phyloP scores from a whole-genome alignment of 2,797 vertebrate genomes.

The Manis crassicaudata region DNA sequence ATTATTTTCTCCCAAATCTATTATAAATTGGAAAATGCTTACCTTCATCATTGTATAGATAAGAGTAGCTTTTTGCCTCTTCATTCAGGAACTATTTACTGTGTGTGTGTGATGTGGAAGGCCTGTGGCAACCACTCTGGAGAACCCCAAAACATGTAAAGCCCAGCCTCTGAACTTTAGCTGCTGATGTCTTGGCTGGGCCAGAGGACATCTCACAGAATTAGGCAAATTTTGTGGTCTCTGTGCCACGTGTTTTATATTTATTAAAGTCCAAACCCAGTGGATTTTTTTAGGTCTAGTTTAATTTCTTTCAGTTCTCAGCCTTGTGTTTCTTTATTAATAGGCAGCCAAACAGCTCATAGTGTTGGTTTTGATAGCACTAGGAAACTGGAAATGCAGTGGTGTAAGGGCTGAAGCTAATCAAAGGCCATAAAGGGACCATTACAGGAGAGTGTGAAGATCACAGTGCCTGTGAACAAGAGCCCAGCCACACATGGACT shows the following conservation, averaged over 20 bases:
- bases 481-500: background rate
- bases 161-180: background rate
- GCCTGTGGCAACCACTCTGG: background rate
- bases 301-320: slow-evolving; percentile 41
- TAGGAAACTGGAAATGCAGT: background rate
- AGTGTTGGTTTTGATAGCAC: background rate
- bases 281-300: background rate
- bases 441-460: background rate
- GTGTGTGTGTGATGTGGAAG: background rate
- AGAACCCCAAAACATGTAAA: background rate
- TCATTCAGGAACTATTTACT: background rate
- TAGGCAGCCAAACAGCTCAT: slow-evolving; percentile 1
- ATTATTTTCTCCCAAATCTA: slow-evolving; percentile 20
- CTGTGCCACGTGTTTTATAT: background rate
- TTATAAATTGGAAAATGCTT: slow-evolving; percentile 1
- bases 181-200: background rate
- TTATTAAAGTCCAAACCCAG: background rate
- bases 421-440: slow-evolving; percentile 4
- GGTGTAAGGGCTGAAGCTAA: background rate
- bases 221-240: background rate
- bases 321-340: slow-evolving; percentile 36
- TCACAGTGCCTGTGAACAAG: background rate
- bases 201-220: background rate
- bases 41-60: background rate
- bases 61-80: background rate